Base-by-base conservation (phyloP, 2,888 invertebrate genomes). In the Subacronicta megacephala region DNA sequence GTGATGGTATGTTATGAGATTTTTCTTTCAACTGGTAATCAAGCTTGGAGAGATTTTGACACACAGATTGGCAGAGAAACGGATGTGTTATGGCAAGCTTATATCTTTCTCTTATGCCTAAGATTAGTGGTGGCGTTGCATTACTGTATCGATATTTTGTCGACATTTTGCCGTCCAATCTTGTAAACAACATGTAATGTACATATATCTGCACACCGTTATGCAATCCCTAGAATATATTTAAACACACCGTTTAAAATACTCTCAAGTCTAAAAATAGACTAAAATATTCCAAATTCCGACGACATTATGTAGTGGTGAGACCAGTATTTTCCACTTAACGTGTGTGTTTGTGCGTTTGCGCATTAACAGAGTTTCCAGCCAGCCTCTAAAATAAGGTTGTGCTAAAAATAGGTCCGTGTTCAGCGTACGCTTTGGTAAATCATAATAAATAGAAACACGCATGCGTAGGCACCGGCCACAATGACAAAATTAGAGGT, bases 391-490 rank as follows among this genome's bases (percentile, higher is more conserved):
- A 85, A 84, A 87, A 85, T 88, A 87, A 87, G 83, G 81, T 83
- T 81, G 78, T 72, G 78, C 84, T 88, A 87, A 79, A 80, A 82
- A 84, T 88, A 90, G 81, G 63, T 29, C 67, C 70, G 78, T 78
- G 79, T 78, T 75, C 73, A 81, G 81, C 65, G 71, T 63, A 66
- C 77, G 77, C 77, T 83, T 86, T 80, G 77, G 85, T 84, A 84
- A 85, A 85, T 82, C 77, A 84, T 82, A 86, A 81, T 86, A 88
- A 86, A 89, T 86, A 88, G 82, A 84, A 75, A 77, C 79, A 72
- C 63, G 62, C 57, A 59, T 64, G 77, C 78, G 81, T 80, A 70
- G 77, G 83, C 62, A 76, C 64, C 51, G 66, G 43, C 40, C 69
- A 57, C 66, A 53, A 53, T 62, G 72, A 70, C 74, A 72, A 52